Evolutionary conservation across 2,797 vertebrate genomes (phyloP), one percentile per base, ranked within the genome.

Genomic region (Prunella strophiata): DNA sequence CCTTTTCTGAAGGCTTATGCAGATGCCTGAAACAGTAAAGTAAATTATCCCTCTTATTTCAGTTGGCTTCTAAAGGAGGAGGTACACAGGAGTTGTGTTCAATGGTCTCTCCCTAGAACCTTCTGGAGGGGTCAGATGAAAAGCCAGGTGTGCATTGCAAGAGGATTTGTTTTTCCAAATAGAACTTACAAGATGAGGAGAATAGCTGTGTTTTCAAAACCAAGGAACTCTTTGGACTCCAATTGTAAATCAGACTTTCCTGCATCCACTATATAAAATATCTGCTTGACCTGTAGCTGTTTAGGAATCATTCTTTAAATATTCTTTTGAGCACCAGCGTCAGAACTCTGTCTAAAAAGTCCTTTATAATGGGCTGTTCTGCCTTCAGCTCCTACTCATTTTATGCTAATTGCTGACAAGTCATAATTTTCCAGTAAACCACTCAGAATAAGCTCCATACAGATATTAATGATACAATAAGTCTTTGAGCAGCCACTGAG

Each of bases 351-450:
- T 79, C 86, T 95, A 66, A 90, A 50, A 94, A 61, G 88, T 48
- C 68, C 77, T 85, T 88, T 77, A 52, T 55, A 61, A 85, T 65
- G 87, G 89, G 51, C 47, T 89, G 47, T 83, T 78, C 65, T 85
- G 78, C 65, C 65, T 85, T 88, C 63, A 83, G n/a, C 84, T 88
- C 66, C 62, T 75, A 48, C 63, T 92, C 32, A 13, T 72, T 91
- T 93, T 85, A 85, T 92, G 68, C 50, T 89, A 85, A 92, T 92
- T 93, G 72, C 91, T 91, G 65, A 74, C 68, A 92, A 94, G 65
- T 85, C 40, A 2, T 93, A 83, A 83, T 93, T 95, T 94, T 85
- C 86, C 78, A 75, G 82, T 83, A 93, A 93, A 85, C 84, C 50
- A 27, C 50, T 91, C 47, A 54, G 65, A 89, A 85, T 43, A 67